These are phyloP conservation scores for Climacteris rufus DNA, from an alignment of 2,113 vertebrate genomes.

Conservation along the genomic window DNA sequence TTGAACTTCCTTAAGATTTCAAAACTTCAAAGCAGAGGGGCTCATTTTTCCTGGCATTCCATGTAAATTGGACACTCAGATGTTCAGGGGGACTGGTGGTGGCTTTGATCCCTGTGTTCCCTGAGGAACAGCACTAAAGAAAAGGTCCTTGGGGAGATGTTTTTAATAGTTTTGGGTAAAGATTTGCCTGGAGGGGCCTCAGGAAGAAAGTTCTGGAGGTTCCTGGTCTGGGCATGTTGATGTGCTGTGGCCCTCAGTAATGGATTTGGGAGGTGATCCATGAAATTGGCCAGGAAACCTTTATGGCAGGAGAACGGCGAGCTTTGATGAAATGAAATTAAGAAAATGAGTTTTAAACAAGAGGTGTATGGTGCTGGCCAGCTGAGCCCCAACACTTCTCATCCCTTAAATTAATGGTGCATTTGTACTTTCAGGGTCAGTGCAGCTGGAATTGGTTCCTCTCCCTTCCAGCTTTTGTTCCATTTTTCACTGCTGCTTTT, in stretches of 20 bases:
- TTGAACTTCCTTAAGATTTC: not conserved
- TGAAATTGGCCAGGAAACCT: conserved; percentile 32
- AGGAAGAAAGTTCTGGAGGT: not conserved
- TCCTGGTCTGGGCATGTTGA: not conserved
- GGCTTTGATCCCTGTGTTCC: not conserved
- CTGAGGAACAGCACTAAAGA: not conserved
- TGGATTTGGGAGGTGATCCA: conserved; percentile 26
- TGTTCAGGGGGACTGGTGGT: not conserved
- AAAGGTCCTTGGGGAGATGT: not conserved
- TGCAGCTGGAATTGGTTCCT: not conserved
- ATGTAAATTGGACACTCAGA: not conserved
- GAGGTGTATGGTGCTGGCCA: not conserved
- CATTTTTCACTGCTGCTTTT: not conserved
- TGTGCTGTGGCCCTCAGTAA: not conserved
- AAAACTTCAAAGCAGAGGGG: not conserved
- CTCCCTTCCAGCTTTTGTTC: not conserved
- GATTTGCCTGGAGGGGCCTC: not conserved
- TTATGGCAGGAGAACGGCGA: not conserved
- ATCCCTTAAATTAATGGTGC: not conserved
- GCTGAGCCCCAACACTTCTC: not conserved
- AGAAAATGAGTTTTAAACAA: conserved; percentile 37
- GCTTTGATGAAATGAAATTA: conserved; percentile 4
- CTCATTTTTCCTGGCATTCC: not conserved
- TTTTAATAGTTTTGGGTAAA: not conserved
- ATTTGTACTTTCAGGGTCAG: conserved; percentile 1